Evolutionary conservation across 2,113 vertebrate genomes (phyloP).

Genomic region (Brachypodius melanocephalos): DNA sequence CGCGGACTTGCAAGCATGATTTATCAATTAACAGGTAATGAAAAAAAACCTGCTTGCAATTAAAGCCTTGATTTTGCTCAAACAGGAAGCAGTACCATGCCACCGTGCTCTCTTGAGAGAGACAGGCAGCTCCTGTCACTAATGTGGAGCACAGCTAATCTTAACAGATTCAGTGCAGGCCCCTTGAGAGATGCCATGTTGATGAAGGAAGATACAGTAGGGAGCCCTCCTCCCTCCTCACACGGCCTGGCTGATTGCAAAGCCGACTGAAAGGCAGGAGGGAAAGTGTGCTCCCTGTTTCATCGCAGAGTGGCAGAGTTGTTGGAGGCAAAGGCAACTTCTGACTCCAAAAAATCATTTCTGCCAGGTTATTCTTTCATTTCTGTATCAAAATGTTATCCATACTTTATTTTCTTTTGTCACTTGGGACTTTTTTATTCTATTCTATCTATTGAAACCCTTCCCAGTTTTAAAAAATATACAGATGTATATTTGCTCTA

Average conservation of each 20-base stretch:
- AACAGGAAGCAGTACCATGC: conserved; percentile 89
- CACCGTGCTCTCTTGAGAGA: conserved; percentile 81
- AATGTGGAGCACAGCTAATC: conserved; percentile 88
- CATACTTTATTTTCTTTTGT: background rate
- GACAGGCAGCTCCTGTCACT: conserved; percentile 81
- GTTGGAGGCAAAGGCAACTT: conserved; percentile 72
- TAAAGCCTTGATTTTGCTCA: conserved; percentile 91
- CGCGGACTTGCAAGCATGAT: conserved; percentile 74
- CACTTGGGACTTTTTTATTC: background rate
- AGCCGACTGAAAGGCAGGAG: conserved; percentile 69
- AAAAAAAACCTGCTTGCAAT: conserved; percentile 91
- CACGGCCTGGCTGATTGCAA: conserved; percentile 75
- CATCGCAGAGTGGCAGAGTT: conserved; percentile 58
- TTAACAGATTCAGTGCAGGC: conserved; percentile 78
- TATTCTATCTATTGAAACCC: background rate
- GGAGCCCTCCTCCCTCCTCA: conserved; percentile 54
- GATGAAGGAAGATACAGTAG: conserved; percentile 79
- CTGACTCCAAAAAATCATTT: conserved; percentile 55
- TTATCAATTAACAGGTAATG: conserved; percentile 99
- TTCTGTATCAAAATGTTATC: conserved; percentile 55
- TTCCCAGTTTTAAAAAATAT: background rate
- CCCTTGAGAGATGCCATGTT: conserved; percentile 81
- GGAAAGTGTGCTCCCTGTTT: conserved; percentile 70
- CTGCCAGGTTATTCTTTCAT: conserved; percentile 59
- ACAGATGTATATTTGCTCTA: background rate